A percentile compares a stretch with the other conserved stretches of the same genome.
phyloP scores from a whole-genome alignment of 2,797 vertebrate species.

The Esox lucius region DNA sequence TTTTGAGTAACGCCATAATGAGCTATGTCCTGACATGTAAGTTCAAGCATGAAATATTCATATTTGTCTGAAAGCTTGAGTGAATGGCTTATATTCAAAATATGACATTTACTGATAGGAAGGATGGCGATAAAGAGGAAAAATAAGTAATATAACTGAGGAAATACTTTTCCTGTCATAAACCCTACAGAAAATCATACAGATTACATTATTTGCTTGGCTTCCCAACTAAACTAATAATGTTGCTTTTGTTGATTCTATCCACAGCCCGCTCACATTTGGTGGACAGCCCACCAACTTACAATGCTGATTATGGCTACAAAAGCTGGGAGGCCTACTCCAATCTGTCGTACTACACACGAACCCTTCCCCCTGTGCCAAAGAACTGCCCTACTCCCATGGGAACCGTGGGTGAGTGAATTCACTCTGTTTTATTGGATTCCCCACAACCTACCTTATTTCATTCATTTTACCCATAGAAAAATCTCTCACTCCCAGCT shows the following conservation, averaged over 20 bases:
- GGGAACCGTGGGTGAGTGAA: constrained; percentile 80
- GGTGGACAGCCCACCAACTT: constrained; percentile 86
- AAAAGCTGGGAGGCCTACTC: constrained; percentile 84
- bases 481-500: background rate
- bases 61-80: background rate
- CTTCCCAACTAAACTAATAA: background rate
- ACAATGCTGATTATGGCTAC: constrained; percentile 79
- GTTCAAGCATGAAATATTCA: constrained; percentile 21
- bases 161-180: background rate
- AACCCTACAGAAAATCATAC: background rate
- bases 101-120: background rate
- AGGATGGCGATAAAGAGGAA: background rate
- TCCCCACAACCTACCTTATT: too few relatives aligned
- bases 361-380: constrained; percentile 78
- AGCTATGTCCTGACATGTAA: constrained; percentile 79
- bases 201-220: background rate
- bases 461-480: background rate
- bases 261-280: constrained; percentile 76
- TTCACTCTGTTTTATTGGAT: background rate
- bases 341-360: constrained; percentile 82
- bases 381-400: constrained; percentile 80
- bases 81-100: background rate
- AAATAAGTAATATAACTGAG: background rate
- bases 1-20: constrained; percentile 71
- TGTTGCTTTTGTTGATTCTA: background rate